Conservation (phyloP, 2,888 invertebrate genomes). For the Tipula lateralis region DNA sequence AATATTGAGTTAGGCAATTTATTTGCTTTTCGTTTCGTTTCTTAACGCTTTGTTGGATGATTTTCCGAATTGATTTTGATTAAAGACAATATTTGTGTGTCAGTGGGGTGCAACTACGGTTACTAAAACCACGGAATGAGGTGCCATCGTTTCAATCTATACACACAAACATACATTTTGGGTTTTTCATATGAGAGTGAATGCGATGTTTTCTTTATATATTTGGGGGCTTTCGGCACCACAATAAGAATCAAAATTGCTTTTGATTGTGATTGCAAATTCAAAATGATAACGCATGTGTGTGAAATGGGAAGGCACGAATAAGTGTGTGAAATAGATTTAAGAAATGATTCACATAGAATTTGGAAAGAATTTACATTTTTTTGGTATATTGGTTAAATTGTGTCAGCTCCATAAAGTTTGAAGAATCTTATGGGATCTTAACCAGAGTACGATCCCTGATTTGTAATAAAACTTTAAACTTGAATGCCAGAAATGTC, state of each 20-base stretch:
- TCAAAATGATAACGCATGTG: not conserved
- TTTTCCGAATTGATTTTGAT: slow-evolving; percentile 19
- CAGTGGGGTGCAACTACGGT: not conserved
- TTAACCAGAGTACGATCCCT: no score
- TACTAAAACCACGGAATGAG: not conserved
- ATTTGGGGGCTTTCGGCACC: not conserved
- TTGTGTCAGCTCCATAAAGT: no score
- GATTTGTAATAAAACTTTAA: no score
- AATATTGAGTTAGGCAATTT: slow-evolving; percentile 24
- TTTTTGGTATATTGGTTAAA: no score
- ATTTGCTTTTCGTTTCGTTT: slow-evolving; percentile 8
- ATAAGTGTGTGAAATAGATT: not conserved
- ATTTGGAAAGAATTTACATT: no score
- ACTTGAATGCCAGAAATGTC: no score
- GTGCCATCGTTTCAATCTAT: not conserved
- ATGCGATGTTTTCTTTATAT: not conserved
- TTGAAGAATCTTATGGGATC: no score
- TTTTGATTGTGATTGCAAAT: not conserved
- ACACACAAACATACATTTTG: no score
- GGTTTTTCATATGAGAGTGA: no score
- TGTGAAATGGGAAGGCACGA: not conserved
- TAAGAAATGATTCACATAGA: no score
- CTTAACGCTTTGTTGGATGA: slow-evolving; percentile 11
- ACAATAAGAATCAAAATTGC: not conserved
- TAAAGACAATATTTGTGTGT: slow-evolving; percentile 19